Conservation (phyloP, 2,113 vertebrate species). For the Centrocercus urophasianus region DNA sequence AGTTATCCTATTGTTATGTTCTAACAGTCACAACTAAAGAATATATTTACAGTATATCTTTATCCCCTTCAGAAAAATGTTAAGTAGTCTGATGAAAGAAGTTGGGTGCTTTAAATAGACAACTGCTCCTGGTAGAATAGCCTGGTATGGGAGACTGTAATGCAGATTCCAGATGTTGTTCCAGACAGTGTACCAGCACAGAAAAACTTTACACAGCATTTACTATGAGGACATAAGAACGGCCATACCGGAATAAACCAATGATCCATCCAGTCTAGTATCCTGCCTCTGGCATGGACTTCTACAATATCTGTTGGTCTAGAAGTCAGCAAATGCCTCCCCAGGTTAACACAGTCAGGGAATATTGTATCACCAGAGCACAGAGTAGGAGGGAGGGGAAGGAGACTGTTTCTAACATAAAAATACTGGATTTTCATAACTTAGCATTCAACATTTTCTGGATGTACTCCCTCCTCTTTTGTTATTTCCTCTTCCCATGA, state of each 20-base stretch:
- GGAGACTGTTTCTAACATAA: not conserved
- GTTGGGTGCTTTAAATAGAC: not conserved
- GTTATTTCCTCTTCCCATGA: not conserved
- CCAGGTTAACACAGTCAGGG: not conserved
- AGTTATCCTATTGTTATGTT: not conserved
- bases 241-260: not conserved
- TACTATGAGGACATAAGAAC: conserved; percentile 6
- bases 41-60: not conserved
- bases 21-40: not conserved
- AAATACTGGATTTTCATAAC: not conserved
- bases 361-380: not conserved
- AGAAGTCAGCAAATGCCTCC: not conserved
- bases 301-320: not conserved
- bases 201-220: not conserved
- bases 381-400: not conserved
- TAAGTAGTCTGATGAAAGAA: conserved; percentile 7
- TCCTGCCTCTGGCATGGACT: not conserved
- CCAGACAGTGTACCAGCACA: conserved; percentile 12
- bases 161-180: conserved; percentile 37
- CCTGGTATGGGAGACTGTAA: conserved; percentile 9
- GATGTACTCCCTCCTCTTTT: not conserved
- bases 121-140: not conserved
- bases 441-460: not conserved
- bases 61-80: conserved; percentile 16
- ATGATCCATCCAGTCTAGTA: conserved; percentile 18